These are phyloP conservation scores for Plebejus anna DNA, from an alignment of 2,888 invertebrate genomes.

Conservation along the genomic window DNA sequence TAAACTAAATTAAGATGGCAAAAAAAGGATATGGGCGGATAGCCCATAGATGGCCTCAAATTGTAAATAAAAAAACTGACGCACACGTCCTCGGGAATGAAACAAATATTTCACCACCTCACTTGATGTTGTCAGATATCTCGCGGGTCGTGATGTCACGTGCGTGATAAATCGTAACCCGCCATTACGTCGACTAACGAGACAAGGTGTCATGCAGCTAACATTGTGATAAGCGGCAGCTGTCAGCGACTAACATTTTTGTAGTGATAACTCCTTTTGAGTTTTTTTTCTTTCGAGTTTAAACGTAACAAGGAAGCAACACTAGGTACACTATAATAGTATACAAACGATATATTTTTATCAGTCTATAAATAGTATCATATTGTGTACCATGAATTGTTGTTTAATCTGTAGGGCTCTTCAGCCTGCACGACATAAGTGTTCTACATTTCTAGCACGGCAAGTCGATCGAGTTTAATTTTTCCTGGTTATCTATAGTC, in stretches of 20 bases:
- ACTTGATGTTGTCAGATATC: conserved; percentile 47
- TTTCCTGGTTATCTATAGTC: too few species aligned
- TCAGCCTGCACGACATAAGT: too few species aligned
- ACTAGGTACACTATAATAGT: neutral
- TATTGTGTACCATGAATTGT: too few species aligned
- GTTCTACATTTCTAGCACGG: too few species aligned
- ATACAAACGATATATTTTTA: too few species aligned
- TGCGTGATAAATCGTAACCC: conserved; percentile 72
- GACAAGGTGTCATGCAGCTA: conserved; percentile 70
- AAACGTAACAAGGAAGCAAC: neutral
- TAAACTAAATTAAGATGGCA: too few species aligned
- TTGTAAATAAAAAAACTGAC: neutral
- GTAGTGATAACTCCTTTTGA: neutral
- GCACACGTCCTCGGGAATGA: conserved; percentile 20
- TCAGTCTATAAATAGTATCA: too few species aligned
- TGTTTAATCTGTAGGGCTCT: too few species aligned
- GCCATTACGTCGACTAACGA: conserved; percentile 75
- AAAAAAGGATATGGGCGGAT: too few species aligned
- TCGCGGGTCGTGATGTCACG: conserved; percentile 52
- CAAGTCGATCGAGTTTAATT: too few species aligned
- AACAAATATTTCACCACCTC: conserved; percentile 12
- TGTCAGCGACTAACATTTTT: conserved; percentile 33
- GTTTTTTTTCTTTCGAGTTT: neutral
- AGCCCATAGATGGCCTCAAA: too few species aligned
- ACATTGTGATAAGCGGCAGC: conserved; percentile 67